These are phyloP conservation scores for Philaenus spumarius DNA, from an alignment of 1,140 invertebrate genomes.

Conservation along the genomic window DNA sequence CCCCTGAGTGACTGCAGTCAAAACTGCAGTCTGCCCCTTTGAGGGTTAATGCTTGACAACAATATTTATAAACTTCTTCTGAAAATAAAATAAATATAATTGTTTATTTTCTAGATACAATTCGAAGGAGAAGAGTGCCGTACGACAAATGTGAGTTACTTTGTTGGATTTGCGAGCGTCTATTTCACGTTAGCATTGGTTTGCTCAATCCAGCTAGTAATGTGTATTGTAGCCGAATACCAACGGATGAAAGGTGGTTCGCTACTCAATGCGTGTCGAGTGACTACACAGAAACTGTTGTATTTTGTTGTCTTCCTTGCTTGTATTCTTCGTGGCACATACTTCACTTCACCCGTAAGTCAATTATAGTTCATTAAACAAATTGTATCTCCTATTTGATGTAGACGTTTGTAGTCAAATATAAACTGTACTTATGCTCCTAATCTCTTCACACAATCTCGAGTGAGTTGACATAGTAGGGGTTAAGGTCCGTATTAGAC, in stretches of 20 bases:
- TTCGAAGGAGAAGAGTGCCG: conserved; percentile 57
- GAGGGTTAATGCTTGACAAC: no score
- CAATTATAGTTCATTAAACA: no score
- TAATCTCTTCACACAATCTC: no score
- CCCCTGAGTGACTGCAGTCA: no score
- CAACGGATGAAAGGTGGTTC: conserved; percentile 73
- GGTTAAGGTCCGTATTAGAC: no score
- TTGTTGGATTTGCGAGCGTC: conserved; percentile 65
- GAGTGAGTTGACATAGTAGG: no score
- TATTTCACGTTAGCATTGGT: conserved; percentile 81
- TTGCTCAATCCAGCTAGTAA: conserved; percentile 78
- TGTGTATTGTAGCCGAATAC: conserved; percentile 77
- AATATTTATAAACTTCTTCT: no score
- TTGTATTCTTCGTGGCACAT: conserved; percentile 74
- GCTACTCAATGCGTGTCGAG: conserved; percentile 67
- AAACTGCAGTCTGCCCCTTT: no score
- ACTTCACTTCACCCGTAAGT: conserved; percentile 83
- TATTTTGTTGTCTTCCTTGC: conserved; percentile 87
- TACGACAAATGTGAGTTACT: conserved; percentile 56
- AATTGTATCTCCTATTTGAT: no score
- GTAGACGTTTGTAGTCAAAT: no score
- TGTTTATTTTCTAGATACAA: conserved; percentile 49
- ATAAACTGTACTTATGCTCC: no score
- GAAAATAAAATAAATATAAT: no score
- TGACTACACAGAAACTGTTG: conserved; percentile 87